These are phyloP conservation scores for Solea solea DNA, from an alignment of 2,113 vertebrate species.

Conservation along the genomic window DNA sequence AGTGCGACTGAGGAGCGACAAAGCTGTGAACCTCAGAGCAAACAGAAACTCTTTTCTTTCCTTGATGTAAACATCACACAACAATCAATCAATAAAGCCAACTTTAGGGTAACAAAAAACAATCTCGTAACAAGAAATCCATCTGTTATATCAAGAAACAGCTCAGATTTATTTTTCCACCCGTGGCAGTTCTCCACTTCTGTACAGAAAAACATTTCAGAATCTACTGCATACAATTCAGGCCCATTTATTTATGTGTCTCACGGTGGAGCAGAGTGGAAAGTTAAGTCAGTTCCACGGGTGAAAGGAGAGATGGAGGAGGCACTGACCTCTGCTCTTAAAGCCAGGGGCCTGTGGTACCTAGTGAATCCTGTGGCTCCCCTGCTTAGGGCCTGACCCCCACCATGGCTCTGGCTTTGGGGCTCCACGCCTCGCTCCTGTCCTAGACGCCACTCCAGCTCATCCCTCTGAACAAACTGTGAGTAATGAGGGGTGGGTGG, in stretches of 20 bases:
- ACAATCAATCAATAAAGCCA: no score
- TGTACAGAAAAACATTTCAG: constrained; percentile 1
- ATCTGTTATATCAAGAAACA: no score
- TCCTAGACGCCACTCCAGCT: constrained; percentile 92
- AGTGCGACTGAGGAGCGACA: no score
- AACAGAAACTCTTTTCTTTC: no score
- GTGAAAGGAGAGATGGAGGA: constrained; percentile 66
- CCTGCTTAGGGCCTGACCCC: constrained; percentile 85
- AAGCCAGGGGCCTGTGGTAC: constrained; percentile 90
- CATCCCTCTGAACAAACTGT: constrained; percentile 98
- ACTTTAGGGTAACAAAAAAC: no score
- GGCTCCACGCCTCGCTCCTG: constrained; percentile 88
- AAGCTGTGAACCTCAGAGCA: no score
- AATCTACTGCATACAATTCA: constrained; percentile 5
- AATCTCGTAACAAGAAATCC: no score
- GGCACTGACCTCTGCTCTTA: constrained; percentile 95
- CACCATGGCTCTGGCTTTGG: constrained; percentile 83
- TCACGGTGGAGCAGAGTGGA: constrained; percentile 13
- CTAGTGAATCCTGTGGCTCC: constrained; percentile 89
- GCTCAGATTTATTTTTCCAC: no score
- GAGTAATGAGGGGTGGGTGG: constrained; percentile 70
- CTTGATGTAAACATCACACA: no score
- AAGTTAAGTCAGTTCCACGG: constrained; percentile 42
- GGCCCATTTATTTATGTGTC: constrained; percentile 6
- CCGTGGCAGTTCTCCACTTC: no score